phyloP scores from a whole-genome alignment of 2,888 invertebrate genomes.

The Fragum sueziense region DNA sequence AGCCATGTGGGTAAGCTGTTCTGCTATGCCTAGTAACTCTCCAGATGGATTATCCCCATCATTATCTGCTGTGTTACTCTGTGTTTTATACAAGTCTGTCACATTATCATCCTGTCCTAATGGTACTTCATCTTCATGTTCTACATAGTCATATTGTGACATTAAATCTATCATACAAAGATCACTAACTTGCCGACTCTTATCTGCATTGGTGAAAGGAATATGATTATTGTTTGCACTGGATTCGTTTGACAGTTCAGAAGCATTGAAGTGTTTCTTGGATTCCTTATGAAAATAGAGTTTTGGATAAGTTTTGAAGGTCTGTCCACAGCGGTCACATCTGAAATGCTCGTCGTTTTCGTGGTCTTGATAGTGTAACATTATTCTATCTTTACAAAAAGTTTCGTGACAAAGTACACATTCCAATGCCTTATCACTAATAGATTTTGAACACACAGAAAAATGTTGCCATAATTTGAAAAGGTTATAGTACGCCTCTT shows the following conservation, averaged over 20 bases:
- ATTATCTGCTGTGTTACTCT: background rate
- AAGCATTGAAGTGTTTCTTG: slow-evolving; percentile 19
- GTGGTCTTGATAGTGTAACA: slow-evolving; percentile 29
- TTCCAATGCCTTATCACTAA: background rate
- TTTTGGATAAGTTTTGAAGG: background rate
- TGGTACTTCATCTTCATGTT: background rate
- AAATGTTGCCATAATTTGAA: slow-evolving; percentile 5
- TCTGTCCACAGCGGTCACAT: slow-evolving; percentile 24
- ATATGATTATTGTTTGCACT: background rate
- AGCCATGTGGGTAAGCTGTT: slow-evolving; percentile 46
- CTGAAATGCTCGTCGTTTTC: slow-evolving; percentile 31
- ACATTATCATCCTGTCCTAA: background rate
- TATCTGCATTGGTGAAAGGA: background rate
- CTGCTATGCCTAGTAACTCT: slow-evolving; percentile 37
- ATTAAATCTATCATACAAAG: slow-evolving; percentile 4
- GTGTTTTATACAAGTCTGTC: background rate
- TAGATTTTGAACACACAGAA: background rate
- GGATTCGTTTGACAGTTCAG: slow-evolving; percentile 4
- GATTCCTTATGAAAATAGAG: slow-evolving; percentile 36
- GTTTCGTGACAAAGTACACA: slow-evolving; percentile 24
- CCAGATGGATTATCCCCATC: slow-evolving; percentile 6
- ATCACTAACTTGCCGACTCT: background rate
- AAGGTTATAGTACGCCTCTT: background rate
- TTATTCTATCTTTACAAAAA: background rate
- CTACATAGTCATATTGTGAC: slow-evolving; percentile 38